A percentile compares a stretch with the other conserved stretches of the same genome.
phyloP scores from a whole-genome alignment of 2,113 vertebrate species.

The Channa argus region DNA sequence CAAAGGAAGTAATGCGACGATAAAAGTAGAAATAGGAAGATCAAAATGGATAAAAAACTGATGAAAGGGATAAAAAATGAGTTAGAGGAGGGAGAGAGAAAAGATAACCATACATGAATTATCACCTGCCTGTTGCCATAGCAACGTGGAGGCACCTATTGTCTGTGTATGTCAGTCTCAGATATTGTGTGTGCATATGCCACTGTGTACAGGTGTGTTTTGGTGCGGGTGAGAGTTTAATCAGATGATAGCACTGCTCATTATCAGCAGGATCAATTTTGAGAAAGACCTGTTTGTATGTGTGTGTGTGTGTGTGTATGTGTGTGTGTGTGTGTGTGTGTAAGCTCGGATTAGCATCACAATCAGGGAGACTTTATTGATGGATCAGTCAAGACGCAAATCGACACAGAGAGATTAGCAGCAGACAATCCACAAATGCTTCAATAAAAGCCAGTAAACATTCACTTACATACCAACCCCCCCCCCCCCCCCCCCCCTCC shows the following conservation, averaged over 20 bases:
- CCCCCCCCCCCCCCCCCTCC: neutral
- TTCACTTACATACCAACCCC: neutral
- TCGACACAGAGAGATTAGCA: constrained; percentile 43
- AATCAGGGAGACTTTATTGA: constrained; percentile 50
- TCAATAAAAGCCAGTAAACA: constrained; percentile 10
- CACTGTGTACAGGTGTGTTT: neutral
- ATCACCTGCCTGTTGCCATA: constrained; percentile 33
- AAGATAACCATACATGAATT: constrained; percentile 28
- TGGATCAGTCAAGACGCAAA: constrained; percentile 42
- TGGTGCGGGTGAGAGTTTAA: constrained; percentile 7
- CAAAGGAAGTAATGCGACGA: neutral
- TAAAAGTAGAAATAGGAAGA: neutral
- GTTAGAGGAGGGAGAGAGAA: neutral
- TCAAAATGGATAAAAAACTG: neutral
- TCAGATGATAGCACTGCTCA: constrained; percentile 39
- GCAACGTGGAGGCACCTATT: constrained; percentile 36
- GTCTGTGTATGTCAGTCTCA: neutral
- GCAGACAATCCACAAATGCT: constrained; percentile 18
- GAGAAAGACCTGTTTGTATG: neutral
- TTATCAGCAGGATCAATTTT: constrained; percentile 25
- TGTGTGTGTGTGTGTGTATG: constrained; percentile 19
- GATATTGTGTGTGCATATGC: neutral
- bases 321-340: constrained; percentile 16
- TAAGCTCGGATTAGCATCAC: constrained; percentile 15
- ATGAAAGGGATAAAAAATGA: constrained; percentile 31